Evolutionary conservation across 2,797 vertebrate species (phyloP).

Genomic region (Alcedo quadribrachys): DNA sequence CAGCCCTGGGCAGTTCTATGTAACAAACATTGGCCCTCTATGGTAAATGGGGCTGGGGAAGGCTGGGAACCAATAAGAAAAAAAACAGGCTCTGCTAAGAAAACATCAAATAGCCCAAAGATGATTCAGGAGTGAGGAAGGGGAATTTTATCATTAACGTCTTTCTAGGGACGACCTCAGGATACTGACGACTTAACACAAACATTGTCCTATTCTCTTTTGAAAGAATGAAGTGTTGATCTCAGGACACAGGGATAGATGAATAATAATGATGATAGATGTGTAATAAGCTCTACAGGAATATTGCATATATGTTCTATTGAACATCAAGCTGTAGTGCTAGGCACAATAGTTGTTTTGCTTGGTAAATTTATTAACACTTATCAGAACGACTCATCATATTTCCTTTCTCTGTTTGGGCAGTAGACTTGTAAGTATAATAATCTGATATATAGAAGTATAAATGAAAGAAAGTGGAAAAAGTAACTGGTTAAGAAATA

Average conservation of each 20-base stretch:
- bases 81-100: not conserved
- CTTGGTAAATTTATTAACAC: not conserved
- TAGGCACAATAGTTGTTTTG: not conserved
- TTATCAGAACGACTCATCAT: not conserved
- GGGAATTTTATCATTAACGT: not conserved
- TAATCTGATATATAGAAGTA: not conserved
- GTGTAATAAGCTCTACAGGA: not conserved
- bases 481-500: fast-evolving
- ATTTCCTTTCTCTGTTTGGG: not conserved
- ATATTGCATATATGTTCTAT: not conserved
- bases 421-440: not conserved
- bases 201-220: too few relatives aligned
- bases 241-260: not conserved
- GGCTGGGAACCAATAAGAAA: not conserved
- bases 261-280: too few relatives aligned
- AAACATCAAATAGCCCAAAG: not conserved
- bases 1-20: not conserved
- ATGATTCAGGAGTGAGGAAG: not conserved
- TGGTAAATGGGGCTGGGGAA: not conserved
- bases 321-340: not conserved
- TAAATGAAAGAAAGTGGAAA: not conserved
- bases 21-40: fast-evolving
- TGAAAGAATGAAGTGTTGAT: too few relatives aligned
- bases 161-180: not conserved
- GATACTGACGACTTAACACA: not conserved